A percentile compares a stretch with the other conserved stretches of the same genome.
These are phyloP conservation scores for Lissonota sp. DNA, from an alignment of 2,888 invertebrate species.

Conservation along the genomic window DNA sequence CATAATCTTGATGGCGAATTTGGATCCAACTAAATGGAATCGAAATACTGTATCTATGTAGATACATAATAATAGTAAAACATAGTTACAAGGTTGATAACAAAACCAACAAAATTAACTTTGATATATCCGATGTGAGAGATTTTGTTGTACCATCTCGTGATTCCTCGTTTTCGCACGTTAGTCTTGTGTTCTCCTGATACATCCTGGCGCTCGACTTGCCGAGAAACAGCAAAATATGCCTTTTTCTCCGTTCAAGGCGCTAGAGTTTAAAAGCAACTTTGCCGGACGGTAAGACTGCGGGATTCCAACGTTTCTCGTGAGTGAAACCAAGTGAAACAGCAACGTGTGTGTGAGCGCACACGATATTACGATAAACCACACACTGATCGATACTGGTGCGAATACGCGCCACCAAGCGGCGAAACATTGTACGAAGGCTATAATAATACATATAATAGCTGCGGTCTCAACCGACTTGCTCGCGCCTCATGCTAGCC, in stretches of 20 bases:
- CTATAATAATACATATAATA: background rate
- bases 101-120: no score
- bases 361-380: background rate
- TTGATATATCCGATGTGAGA: no score
- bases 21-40: no score
- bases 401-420: constrained; percentile 36
- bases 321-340: background rate
- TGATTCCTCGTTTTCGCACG: background rate
- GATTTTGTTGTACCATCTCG: no score
- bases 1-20: no score
- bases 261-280: background rate
- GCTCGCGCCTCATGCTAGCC: constrained; percentile 70
- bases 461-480: constrained; percentile 46
- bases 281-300: no score
- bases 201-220: constrained; percentile 79
- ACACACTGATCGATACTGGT: constrained; percentile 44
- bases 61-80: no score
- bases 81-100: no score
- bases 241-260: constrained; percentile 1
- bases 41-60: no score
- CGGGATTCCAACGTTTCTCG: no score
- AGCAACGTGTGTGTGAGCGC: background rate
- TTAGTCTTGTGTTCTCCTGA: constrained; percentile 73
- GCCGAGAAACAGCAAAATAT: constrained; percentile 71
- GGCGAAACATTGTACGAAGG: background rate